These are phyloP conservation scores for Cyclophora albipunctata DNA, from an alignment of 2,888 invertebrate genomes.

Conservation along the genomic window DNA sequence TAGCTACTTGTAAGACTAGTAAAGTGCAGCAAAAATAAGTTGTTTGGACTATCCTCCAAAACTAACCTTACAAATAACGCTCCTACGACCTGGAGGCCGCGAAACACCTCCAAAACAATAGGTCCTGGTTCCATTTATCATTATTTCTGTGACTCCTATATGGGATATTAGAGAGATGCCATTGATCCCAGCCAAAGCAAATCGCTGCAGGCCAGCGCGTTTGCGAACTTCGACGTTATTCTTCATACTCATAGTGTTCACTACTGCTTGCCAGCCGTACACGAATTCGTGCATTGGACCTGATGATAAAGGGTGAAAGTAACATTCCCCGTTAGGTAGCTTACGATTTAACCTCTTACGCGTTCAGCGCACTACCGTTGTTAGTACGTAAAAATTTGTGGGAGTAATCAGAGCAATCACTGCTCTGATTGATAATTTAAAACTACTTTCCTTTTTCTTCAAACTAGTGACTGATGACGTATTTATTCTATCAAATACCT, in stretches of 20 bases:
- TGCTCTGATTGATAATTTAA: no score
- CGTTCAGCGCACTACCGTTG: no score
- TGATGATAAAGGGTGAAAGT: conserved; percentile 13
- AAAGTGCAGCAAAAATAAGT: no score
- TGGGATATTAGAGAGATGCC: conserved; percentile 65
- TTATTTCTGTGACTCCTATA: conserved; percentile 66
- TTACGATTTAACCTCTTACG: no score
- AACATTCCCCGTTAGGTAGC: not conserved
- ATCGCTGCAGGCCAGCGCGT: conserved; percentile 62
- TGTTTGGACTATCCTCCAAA: no score
- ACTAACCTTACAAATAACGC: conserved; percentile 61
- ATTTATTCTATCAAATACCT: no score
- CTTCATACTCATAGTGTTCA: conserved; percentile 71
- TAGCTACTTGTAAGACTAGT: not conserved
- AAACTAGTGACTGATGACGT: no score
- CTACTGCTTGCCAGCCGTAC: conserved; percentile 69
- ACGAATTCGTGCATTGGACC: conserved; percentile 71
- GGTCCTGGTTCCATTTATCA: conserved; percentile 63
- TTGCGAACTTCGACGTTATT: conserved; percentile 69
- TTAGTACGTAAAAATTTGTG: no score
- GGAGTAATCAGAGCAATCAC: no score
- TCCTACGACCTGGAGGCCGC: conserved; percentile 57
- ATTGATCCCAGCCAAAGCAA: conserved; percentile 66
- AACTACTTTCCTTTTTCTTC: no score
- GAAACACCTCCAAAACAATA: conserved; percentile 67